Evolutionary conservation across 2,888 invertebrate species (phyloP), one percentile per base, ranked within the genome.

Genomic region (Ormyrus rosae): DNA sequence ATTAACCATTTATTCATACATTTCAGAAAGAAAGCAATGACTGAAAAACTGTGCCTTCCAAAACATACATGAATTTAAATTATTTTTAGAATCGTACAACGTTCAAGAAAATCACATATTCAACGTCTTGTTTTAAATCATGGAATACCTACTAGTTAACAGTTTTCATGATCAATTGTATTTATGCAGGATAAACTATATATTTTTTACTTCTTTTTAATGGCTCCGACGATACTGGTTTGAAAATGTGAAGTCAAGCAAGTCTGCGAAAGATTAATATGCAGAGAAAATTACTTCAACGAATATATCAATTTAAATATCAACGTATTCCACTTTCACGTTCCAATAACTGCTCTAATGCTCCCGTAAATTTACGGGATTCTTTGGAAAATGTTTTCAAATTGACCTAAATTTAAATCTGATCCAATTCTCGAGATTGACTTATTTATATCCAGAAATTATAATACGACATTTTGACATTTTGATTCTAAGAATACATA

Each of bases 301-400:
- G 60, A 63, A 72, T 72, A 72, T 13, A 55, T 72, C 63, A 72
- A 19, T 6, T 13, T 34, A 11, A 13, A 53, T 63, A 70, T 70
- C 13, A 7, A 60, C 50, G 50, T 71, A 34, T 60, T 73, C 45
- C 56, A 56, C 73, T 65, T 65, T 73, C 73, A 73, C 64, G 73
- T 73, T 73, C 73, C 64, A 73, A 73, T 73, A 73, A 73, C 46
- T 73, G 46, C 64, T 19, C 46, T 55, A 46, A 65, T 73, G 34
- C 2, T 34, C 2, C 3, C 34, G 34, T 34, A 34, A 34, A 46
- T 13, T 8, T 34, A 45, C 56, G 58, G 45, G 13, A 45, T 53
- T 5, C 67, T 9, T n/a, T 19, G n/a, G 48, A 50, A 13, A 53
- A 34, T 67, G 13, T 53, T 67, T 34, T 51, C 34, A 34, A 34